A percentile compares a stretch with the other conserved stretches of the same genome.
Evolutionary conservation across 1,140 invertebrate species (phyloP).

Genomic region (Formica exsecta): DNA sequence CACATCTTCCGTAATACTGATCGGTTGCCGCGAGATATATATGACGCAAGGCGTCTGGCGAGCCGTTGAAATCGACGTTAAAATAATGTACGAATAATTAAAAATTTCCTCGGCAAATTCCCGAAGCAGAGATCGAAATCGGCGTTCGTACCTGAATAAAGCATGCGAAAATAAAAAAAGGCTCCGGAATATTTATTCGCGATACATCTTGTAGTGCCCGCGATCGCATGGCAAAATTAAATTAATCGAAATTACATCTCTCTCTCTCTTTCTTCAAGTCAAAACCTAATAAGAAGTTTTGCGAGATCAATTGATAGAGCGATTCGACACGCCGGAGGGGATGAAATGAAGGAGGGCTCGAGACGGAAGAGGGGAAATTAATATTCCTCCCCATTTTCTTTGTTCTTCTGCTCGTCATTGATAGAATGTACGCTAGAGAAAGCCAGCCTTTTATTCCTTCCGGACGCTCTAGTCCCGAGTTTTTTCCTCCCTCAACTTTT

Average conservation of each 20-base stretch:
- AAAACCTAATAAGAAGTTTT: not conserved
- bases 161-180: not conserved
- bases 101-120: not conserved
- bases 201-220: too few relatives aligned
- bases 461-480: constrained; percentile 10
- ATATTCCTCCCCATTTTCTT: constrained; percentile 36
- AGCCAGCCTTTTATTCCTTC: constrained; percentile 47
- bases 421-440: not conserved
- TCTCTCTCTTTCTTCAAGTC: not conserved
- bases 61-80: too few relatives aligned
- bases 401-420: constrained; percentile 26
- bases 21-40: too few relatives aligned
- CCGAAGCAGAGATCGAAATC: not conserved
- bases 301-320: not conserved
- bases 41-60: too few relatives aligned
- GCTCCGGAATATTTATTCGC: not conserved
- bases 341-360: not conserved
- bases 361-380: constrained; percentile 25
- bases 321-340: not conserved
- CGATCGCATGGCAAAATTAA: not conserved
- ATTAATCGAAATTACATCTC: not conserved
- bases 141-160: too few relatives aligned
- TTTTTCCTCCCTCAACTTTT: constrained; percentile 55
- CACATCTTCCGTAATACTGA: too few relatives aligned
- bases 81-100: constrained; percentile 1